phyloP scores from a whole-genome alignment of 2,888 invertebrate species.

The Drosophila trichaetosa region DNA sequence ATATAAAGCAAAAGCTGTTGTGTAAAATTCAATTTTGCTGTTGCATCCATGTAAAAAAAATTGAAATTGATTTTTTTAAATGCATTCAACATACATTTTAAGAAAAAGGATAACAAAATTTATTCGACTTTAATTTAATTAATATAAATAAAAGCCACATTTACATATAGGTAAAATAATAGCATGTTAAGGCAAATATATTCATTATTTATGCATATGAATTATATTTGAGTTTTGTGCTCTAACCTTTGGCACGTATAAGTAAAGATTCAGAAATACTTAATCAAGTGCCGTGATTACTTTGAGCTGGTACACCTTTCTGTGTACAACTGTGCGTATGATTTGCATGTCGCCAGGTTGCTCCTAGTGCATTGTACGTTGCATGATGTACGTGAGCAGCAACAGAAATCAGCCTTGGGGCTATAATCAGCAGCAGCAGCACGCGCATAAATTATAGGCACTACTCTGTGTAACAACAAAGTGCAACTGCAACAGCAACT shows the following conservation, averaged over 20 bases:
- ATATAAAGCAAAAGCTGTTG: no score
- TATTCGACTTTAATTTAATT: background rate
- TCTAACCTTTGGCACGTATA: background rate
- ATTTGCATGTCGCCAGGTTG: constrained; percentile 39
- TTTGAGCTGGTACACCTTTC: constrained; percentile 32
- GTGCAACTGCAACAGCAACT: constrained; percentile 10
- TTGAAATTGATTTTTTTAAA: background rate
- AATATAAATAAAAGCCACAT: background rate
- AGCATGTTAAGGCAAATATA: background rate
- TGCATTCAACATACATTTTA: background rate
- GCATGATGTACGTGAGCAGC: constrained; percentile 53
- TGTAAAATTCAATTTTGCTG: no score
- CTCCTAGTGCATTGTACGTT: constrained; percentile 2
- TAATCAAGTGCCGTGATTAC: constrained; percentile 19
- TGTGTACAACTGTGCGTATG: constrained; percentile 50
- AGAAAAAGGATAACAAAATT: background rate
- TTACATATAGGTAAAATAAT: background rate
- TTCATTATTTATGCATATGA: background rate
- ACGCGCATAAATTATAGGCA: constrained; percentile 59
- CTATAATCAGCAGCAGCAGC: constrained; percentile 57
- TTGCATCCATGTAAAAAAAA: background rate
- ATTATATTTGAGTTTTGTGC: background rate
- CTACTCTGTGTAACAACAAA: constrained; percentile 32
- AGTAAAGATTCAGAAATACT: background rate
- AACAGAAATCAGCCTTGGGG: constrained; percentile 55